Conservation (phyloP, 92 coral and sea anemone genomes). For the Palythoa grandis region DNA sequence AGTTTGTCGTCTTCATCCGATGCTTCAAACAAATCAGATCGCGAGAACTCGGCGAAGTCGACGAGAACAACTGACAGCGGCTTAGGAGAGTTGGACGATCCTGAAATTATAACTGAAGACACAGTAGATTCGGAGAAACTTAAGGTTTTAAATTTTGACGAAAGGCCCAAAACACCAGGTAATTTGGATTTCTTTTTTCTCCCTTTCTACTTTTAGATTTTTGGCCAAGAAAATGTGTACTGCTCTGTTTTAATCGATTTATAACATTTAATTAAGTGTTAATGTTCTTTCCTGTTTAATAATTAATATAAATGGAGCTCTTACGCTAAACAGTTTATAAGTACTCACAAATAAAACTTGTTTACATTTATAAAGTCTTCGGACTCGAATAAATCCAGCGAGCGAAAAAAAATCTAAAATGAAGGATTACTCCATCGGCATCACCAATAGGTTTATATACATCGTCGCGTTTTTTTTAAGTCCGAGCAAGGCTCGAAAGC, state of each 20-base stretch:
- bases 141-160: slow-evolving; percentile 47
- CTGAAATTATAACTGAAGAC: slow-evolving; percentile 74
- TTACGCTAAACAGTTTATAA: not conserved
- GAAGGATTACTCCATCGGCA: too few relatives aligned
- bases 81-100: slow-evolving; percentile 84
- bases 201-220: not conserved
- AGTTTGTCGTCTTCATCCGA: slow-evolving; percentile 69
- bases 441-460: too few relatives aligned
- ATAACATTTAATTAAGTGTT: not conserved
- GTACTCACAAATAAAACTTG: not conserved
- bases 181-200: not conserved
- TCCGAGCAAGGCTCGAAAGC: too few relatives aligned
- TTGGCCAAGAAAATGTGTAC: not conserved
- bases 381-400: not conserved
- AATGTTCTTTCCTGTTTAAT: not conserved
- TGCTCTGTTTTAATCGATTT: not conserved
- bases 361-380: not conserved
- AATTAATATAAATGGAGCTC: not conserved
- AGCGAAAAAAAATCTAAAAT: not conserved
- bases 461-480: too few relatives aligned
- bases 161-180: slow-evolving; percentile 96
- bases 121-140: slow-evolving; percentile 64
- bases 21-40: slow-evolving; percentile 63
- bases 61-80: slow-evolving; percentile 98
- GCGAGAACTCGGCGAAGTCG: slow-evolving; percentile 93